Evolutionary conservation across 2,113 vertebrate species (phyloP).

Genomic region (Phalacrocorax aristotelis): DNA sequence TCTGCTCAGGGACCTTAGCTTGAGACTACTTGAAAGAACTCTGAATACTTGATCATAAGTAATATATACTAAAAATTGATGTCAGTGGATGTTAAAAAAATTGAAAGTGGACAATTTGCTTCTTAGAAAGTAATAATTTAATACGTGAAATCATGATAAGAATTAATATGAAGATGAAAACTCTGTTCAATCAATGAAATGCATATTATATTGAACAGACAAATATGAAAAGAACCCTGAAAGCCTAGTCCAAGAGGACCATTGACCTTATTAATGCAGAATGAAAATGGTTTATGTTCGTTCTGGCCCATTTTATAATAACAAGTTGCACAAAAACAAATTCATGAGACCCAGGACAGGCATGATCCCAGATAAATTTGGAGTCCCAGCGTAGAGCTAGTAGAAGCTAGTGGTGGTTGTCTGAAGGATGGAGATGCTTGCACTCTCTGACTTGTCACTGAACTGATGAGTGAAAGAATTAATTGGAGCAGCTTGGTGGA

Average conservation of each 20-base stretch:
- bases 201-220: background rate
- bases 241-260: background rate
- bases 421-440: background rate
- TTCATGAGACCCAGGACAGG: background rate
- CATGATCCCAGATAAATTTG: accelerated
- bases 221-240: background rate
- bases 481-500: background rate
- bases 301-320: background rate
- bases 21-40: background rate
- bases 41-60: background rate
- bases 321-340: background rate
- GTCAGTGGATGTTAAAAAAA: background rate
- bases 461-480: background rate
- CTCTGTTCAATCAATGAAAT: background rate
- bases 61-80: background rate
- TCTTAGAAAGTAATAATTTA: background rate
- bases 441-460: background rate
- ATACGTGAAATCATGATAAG: background rate
- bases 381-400: background rate
- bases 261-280: background rate
- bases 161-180: background rate
- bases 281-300: background rate
- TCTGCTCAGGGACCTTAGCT: background rate
- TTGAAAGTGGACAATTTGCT: background rate
- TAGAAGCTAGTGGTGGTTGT: background rate